Evolutionary conservation across 2,888 invertebrate species (phyloP).

Genomic region (Athalia rosae): DNA sequence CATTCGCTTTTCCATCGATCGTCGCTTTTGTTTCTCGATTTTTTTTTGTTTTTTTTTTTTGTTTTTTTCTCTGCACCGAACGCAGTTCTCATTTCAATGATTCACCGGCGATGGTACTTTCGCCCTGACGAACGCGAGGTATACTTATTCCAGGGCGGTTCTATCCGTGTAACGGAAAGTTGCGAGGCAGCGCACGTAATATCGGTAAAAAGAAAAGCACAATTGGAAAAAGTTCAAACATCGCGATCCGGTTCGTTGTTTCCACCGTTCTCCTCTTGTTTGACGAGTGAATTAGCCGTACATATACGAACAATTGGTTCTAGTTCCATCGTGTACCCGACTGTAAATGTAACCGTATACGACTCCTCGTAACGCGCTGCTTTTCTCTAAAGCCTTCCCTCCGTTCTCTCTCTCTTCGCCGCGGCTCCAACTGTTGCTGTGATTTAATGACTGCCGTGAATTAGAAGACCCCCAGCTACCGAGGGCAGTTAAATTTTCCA

Average conservation of each 20-base stretch:
- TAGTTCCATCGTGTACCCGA: slow-evolving; percentile 22
- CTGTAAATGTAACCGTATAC: slow-evolving; percentile 18
- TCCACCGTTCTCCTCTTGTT: slow-evolving; percentile 41
- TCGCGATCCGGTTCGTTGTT: slow-evolving; percentile 44
- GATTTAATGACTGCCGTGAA: slow-evolving; percentile 28
- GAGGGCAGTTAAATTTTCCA: slow-evolving; percentile 13
- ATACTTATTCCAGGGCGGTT: not conserved
- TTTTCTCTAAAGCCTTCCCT: slow-evolving; percentile 4
- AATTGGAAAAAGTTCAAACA: slow-evolving; percentile 42
- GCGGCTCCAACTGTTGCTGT: slow-evolving; percentile 28
- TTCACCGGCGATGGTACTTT: too few species aligned
- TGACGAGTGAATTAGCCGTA: slow-evolving; percentile 44
- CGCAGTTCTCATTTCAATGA: too few species aligned
- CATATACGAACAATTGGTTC: slow-evolving; percentile 43
- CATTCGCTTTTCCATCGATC: not conserved
- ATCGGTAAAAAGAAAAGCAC: slow-evolving; percentile 14
- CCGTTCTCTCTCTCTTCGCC: slow-evolving; percentile 2
- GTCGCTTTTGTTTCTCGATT: not conserved
- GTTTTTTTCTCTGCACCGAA: not conserved
- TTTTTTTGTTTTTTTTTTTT: not conserved
- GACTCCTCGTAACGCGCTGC: slow-evolving; percentile 13
- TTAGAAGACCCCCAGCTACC: not conserved
- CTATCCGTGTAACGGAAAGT: slow-evolving; percentile 29
- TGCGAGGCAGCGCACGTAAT: slow-evolving; percentile 35
- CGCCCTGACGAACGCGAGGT: not conserved